Evolutionary conservation across 2,113 vertebrate species (phyloP), one percentile per base, ranked within the genome.

Genomic region (Pangasianodon gigas): DNA sequence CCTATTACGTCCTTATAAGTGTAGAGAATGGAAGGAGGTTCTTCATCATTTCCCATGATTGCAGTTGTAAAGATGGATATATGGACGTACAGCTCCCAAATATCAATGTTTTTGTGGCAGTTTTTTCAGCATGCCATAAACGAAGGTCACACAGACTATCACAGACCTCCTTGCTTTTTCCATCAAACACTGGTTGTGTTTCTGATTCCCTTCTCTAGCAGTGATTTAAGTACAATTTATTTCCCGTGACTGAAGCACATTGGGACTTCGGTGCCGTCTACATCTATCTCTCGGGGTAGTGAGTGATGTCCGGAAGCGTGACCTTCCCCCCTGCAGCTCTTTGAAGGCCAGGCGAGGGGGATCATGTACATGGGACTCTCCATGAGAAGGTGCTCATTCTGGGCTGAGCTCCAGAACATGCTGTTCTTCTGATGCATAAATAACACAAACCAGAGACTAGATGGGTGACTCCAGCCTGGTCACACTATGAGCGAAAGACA

Each of bases 351-450:
- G 37, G 26, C 37, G 24, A 21, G 56, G 10, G 60, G 6, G 77
- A 44, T 87, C 19, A 29, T 85, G 75, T 46, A 75, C 18, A 74
- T 86, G 62, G 37, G 41, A 83, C 26, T 83, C 77, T 54, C 75
- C 4, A 18, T 37, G 65, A 88, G 88, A 83, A 79, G 79, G 77
- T 83, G 46, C 32, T 71, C 86, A 19, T 44, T 89, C 88, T 87
- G 85, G 84, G 86, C 86, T 88, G 62, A 69, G 65, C 65, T 86
- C 62, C 77, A 88, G 52, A 87, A 86, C 69, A 58, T 74, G 32
- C n/a, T 60, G 26, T 60, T 84, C 60, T 3, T 74, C 48, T 79
- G 6, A 83, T 69, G 62, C 51, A 60, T 81, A 62, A 82, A 37
- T 69, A 84, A 24, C 48, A 54, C 32, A 84, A 86, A 56, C 10